phyloP scores from a whole-genome alignment of 2,113 vertebrate species.

The Siphamia tubifer region DNA sequence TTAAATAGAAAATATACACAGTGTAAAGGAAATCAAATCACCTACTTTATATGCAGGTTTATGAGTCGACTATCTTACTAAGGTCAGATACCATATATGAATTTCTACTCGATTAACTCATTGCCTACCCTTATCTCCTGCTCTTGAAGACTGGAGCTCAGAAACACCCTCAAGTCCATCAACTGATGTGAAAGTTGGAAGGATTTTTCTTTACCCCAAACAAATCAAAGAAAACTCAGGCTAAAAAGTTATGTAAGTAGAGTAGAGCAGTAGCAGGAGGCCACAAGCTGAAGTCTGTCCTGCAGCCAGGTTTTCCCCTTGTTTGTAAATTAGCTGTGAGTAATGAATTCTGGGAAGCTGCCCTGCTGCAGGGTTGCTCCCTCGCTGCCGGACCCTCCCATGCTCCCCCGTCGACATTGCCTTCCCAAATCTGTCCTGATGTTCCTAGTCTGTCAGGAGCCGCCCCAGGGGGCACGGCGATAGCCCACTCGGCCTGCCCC shows the following conservation, averaged over 20 bases:
- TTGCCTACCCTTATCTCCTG: not conserved
- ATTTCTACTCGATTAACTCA: conserved; percentile 9
- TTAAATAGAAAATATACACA: conserved; percentile 70
- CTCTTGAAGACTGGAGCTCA: conserved; percentile 22
- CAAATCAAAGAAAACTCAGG: conserved; percentile 31
- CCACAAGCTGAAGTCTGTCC: conserved; percentile 45
- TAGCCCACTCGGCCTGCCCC: conserved; percentile 68
- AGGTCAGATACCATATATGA: conserved; percentile 60
- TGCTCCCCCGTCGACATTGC: conserved; percentile 81
- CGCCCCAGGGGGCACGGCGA: conserved; percentile 81
- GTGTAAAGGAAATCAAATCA: conserved; percentile 72
- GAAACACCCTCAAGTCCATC: conserved; percentile 29
- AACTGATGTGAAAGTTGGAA: conserved; percentile 33
- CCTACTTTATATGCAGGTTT: conserved; percentile 48
- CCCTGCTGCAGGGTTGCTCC: conserved; percentile 75
- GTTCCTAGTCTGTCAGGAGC: conserved; percentile 88
- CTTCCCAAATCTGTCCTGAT: conserved; percentile 94
- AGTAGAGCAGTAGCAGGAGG: conserved; percentile 21
- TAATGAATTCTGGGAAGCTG: conserved; percentile 77
- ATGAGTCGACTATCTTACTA: conserved; percentile 40
- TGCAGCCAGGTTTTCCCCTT: conserved; percentile 49
- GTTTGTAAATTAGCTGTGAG: conserved; percentile 79
- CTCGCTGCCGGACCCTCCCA: conserved; percentile 79
- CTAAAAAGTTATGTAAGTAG: conserved; percentile 31
- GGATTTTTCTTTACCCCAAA: conserved; percentile 19